Evolutionary conservation across 2,797 vertebrate genomes (phyloP).

Genomic region (Pseudochromis fuscus): DNA sequence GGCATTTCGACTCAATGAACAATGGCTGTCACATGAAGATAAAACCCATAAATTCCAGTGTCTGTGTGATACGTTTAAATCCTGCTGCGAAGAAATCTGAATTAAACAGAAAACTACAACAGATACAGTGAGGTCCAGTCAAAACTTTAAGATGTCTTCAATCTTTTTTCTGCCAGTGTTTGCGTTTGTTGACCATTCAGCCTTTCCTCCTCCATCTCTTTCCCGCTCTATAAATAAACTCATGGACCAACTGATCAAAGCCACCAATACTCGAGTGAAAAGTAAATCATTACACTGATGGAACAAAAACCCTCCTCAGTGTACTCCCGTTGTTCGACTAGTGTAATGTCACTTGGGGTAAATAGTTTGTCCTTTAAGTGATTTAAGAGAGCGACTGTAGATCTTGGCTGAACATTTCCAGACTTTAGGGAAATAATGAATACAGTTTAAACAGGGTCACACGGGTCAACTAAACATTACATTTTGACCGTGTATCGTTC

Average conservation of each 20-base stretch:
- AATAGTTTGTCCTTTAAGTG: slow-evolving; percentile 27
- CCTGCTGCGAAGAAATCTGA: not conserved
- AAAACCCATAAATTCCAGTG: slow-evolving; percentile 12
- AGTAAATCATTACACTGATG: slow-evolving; percentile 22
- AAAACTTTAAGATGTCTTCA: not conserved
- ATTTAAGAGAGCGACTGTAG: slow-evolving; percentile 51
- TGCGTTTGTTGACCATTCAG: not conserved
- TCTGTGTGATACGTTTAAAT: slow-evolving; percentile 20
- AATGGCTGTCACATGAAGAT: slow-evolving; percentile 26
- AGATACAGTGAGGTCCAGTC: not conserved
- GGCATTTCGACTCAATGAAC: not conserved
- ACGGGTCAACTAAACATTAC: slow-evolving; percentile 64
- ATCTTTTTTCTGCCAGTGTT: not conserved
- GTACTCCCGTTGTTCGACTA: slow-evolving; percentile 19
- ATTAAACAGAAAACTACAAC: too few relatives aligned
- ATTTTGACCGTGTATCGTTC: slow-evolving; percentile 28
- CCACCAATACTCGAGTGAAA: not conserved
- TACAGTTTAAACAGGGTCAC: slow-evolving; percentile 43
- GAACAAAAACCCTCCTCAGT: slow-evolving; percentile 21
- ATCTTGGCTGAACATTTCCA: slow-evolving; percentile 36
- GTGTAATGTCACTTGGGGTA: slow-evolving; percentile 28
- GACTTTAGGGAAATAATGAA: slow-evolving; percentile 40
- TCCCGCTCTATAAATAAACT: slow-evolving; percentile 37
- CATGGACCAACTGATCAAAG: slow-evolving; percentile 47
- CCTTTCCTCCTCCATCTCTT: slow-evolving; percentile 6